Percentiles rank a stretch among this genome's conserved stretches.
phyloP scores from a whole-genome alignment of 2,113 vertebrate species.

The Chloropsis hardwickii region DNA sequence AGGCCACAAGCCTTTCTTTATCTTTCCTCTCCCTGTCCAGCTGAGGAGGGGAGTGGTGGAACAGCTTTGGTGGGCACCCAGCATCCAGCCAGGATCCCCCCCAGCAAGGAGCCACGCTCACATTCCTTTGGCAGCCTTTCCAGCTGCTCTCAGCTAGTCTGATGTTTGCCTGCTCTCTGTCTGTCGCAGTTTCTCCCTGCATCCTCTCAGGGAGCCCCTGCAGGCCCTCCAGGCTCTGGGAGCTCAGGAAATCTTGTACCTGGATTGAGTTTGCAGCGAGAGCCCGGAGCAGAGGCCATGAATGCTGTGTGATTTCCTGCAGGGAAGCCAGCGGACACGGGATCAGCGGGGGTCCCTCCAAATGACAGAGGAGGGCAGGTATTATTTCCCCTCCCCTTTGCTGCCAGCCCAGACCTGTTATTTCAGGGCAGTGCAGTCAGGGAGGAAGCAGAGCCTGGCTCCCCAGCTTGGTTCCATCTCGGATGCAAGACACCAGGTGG shows the following conservation, averaged over 20 bases:
- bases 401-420: constrained; percentile 36
- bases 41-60: background rate
- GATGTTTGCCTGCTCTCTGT: background rate
- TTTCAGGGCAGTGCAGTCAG: constrained; percentile 31
- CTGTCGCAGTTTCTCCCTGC: background rate
- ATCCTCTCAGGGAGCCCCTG: background rate
- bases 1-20: background rate
- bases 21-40: background rate
- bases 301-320: background rate
- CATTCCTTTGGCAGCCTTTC: background rate
- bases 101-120: background rate
- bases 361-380: background rate
- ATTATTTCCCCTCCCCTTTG: background rate
- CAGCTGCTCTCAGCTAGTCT: background rate
- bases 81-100: background rate
- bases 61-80: background rate
- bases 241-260: background rate
- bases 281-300: background rate
- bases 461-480: constrained; percentile 30
- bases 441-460: constrained; percentile 42
- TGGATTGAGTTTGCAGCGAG: background rate
- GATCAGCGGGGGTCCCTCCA: background rate
- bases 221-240: background rate
- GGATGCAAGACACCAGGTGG: constrained; percentile 28
- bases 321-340: background rate